Evolutionary conservation across 2,888 invertebrate genomes (phyloP), one percentile per base, ranked within the genome.

Genomic region (Linnaemya tessellans): DNA sequence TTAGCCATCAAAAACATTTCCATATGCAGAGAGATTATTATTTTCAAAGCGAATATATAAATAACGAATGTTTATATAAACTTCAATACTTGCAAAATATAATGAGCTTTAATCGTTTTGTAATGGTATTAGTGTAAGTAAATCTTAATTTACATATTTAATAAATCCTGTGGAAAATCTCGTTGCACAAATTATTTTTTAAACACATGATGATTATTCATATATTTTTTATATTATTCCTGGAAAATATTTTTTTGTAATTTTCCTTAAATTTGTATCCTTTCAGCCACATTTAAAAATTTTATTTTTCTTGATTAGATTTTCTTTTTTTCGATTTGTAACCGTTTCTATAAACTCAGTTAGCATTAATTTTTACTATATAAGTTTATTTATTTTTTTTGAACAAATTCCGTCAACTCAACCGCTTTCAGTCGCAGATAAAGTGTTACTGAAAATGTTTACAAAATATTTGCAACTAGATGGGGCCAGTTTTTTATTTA

Each of bases 391-490:
- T 9, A 11, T 0, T 18, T 35, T 35, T 15, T 1, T 20, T 67
- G 1, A 38, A 25, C 5, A 35, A 15, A 11, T 67, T 71, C 80
- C 80, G 84, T 41, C 68, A 49, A 30, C 49, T 74, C 80, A 68
- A 84, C 84, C 78, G 77, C 68, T 81, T 30, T 43, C 41, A 30
- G 67, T 78, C 80, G 73, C 67, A 73, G 77, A 77, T 49, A 73
- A 78, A 73, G 80, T 78, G 80, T 68, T 62, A 84, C 84, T 84
- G 77, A 84, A 77, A 41, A 62, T 78, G 35, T 84, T 81, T 62
- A 67, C 60, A 73, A 67, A 73, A 80, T 78, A 38, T 73, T 81
- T 80, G 22, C 60, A 30, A 35, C 41, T 56, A 77, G 25, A 78
- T 41, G 49, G 80, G 64, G 43, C 64, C 13, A 70, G 0, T 25